These are phyloP conservation scores for Pipistrellus kuhlii DNA, from an alignment of 2,797 vertebrate genomes.

Conservation along the genomic window DNA sequence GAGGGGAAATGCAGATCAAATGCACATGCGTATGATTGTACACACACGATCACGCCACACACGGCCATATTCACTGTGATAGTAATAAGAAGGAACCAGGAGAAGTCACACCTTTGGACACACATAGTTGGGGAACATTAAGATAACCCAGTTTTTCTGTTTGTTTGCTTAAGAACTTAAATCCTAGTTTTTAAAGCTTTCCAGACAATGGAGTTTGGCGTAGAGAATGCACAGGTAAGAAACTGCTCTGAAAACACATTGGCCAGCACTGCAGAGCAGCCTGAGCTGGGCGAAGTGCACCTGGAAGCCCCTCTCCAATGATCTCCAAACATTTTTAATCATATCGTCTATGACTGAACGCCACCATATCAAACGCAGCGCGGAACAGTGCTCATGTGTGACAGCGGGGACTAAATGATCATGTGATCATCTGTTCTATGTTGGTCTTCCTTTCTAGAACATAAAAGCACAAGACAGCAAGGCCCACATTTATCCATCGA, in stretches of 20 bases:
- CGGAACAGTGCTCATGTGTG: background rate
- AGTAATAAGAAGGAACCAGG: background rate
- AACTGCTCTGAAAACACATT: background rate
- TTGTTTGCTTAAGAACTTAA: conserved; percentile 20
- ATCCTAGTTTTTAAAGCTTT: conserved; percentile 31
- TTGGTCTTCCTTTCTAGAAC: background rate
- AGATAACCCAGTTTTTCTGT: background rate
- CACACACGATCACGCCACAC: accelerated
- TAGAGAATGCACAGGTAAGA: background rate
- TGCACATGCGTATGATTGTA: background rate
- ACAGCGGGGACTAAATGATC: background rate
- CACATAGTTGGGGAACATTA: background rate
- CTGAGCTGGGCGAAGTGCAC: background rate
- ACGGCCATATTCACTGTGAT: background rate
- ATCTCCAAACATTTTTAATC: background rate
- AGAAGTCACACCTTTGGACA: background rate
- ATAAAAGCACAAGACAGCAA: background rate
- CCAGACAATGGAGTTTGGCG: background rate
- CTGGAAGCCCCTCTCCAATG: background rate
- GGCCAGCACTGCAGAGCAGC: background rate
- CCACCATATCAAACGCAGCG: background rate
- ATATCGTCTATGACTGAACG: background rate
- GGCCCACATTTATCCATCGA: background rate
- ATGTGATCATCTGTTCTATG: background rate
- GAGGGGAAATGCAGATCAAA: background rate